Base-by-base conservation (phyloP, 1,140 invertebrate species). In the Drosophila chauvacae region DNA sequence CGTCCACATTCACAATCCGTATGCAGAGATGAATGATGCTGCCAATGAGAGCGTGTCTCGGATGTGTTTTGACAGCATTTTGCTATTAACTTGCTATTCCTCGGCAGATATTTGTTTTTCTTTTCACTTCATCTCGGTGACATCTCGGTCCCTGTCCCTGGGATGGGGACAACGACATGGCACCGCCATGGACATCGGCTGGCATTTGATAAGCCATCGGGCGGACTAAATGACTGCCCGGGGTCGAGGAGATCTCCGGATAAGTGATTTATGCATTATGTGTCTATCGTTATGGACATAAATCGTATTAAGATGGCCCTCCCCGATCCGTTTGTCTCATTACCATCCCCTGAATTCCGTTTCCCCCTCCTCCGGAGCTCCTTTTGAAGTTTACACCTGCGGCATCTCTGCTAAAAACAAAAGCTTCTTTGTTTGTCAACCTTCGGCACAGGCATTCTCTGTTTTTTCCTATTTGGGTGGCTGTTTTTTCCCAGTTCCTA, bases 351-450 rank as follows among this genome's bases (percentile, higher is more conserved):
- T 20, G 35, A 11, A 30, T n/a, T 2, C 30, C 37, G 23, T 13
- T 18, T 13, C 16, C 13, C 13, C 70, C 18, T 23, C 26, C 20
- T 16, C 20, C 33, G 14, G 45, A 20, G 53, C 56, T 64, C 69
- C 75, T 69, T 80, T 80, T 79, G 69, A 80, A 79, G 77, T 79
- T 78, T 73, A 65, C 77, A 80, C 77, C 77, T 80, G 77, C 57
- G 76, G 77, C 77, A 79, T 62, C 23, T 28, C 48, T 33, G 53
- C 53, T 64, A 61, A 77, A 80, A 84, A 87, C 80, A 74, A 73
- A 90, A 85, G 74, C 77, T 61, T 62, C 78, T 85, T 90, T 85
- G 80, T 88, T 88, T 81, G 81, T 75, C 78, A 90, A 90, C 78
- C 85, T 85, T 74, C 45, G 76, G 74, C 18, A 28, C 11, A 55